Percentiles rank a stretch among this genome's conserved stretches.
phyloP scores from a whole-genome alignment of 2,888 invertebrate species.

The Polymixis lichenea region DNA sequence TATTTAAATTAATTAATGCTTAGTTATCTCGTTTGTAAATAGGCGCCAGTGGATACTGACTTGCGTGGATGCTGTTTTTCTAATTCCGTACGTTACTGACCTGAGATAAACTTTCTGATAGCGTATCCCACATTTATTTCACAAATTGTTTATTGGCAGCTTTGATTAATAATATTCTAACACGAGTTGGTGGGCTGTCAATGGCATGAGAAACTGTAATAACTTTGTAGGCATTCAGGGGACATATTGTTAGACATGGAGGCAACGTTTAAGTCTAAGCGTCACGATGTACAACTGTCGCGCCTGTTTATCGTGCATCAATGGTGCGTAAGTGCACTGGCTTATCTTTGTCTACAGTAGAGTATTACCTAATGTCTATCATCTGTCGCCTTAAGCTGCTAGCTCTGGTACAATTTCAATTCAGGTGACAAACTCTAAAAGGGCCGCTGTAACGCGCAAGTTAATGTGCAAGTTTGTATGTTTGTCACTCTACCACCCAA shows the following conservation, averaged over 20 bases:
- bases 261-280: constrained; percentile 23
- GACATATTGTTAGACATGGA: constrained; percentile 17
- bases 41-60: constrained; percentile 81
- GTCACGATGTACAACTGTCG: constrained; percentile 8
- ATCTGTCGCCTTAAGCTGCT: neutral
- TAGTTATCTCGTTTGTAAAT: constrained; percentile 70
- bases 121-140: constrained; percentile 75
- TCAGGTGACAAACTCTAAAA: no score
- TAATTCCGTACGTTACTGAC: constrained; percentile 83
- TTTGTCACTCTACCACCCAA: no score
- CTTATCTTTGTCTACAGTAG: constrained; percentile 11
- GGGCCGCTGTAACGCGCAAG: no score
- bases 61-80: constrained; percentile 79
- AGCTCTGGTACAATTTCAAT: neutral
- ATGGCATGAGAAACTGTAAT: constrained; percentile 62
- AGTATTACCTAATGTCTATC: neutral
- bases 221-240: constrained; percentile 17
- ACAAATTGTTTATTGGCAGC: constrained; percentile 76
- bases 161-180: constrained; percentile 62
- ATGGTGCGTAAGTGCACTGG: neutral
- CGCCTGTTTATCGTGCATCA: constrained; percentile 28
- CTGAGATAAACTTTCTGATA: constrained; percentile 84
- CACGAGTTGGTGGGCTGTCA: constrained; percentile 76
- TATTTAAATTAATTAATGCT: constrained; percentile 70
- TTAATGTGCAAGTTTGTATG: no score